phyloP scores from a whole-genome alignment of 2,113 vertebrate genomes.

The Neofelis nebulosa region DNA sequence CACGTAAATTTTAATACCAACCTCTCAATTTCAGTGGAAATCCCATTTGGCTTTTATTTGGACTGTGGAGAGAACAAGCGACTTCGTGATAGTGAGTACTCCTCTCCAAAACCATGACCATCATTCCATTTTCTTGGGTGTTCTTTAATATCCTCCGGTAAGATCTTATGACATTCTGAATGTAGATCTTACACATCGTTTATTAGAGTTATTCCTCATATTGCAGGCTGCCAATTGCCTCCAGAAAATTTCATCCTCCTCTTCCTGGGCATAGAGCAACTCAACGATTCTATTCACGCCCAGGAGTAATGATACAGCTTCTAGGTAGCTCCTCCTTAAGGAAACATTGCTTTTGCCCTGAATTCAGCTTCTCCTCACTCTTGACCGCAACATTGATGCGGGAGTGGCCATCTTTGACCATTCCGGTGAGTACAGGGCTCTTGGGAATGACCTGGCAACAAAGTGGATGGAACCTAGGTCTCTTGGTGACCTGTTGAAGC shows the following conservation, averaged over 20 bases:
- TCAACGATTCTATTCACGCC: background rate
- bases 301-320: background rate
- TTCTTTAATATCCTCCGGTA: background rate
- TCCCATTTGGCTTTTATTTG: background rate
- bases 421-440: background rate
- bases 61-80: background rate
- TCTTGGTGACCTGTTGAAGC: background rate
- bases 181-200: background rate
- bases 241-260: background rate
- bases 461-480: background rate
- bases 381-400: background rate
- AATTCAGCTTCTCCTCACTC: background rate
- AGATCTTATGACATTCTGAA: background rate
- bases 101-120: background rate
- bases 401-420: background rate
- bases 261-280: too few relatives aligned
- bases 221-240: background rate
- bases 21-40: background rate
- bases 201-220: background rate
- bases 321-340: background rate
- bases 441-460: background rate
- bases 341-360: background rate
- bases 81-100: background rate
- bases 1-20: background rate
- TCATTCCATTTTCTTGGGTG: background rate